Conservation (phyloP, 2,113 vertebrate species). For the Salminus brasiliensis region DNA sequence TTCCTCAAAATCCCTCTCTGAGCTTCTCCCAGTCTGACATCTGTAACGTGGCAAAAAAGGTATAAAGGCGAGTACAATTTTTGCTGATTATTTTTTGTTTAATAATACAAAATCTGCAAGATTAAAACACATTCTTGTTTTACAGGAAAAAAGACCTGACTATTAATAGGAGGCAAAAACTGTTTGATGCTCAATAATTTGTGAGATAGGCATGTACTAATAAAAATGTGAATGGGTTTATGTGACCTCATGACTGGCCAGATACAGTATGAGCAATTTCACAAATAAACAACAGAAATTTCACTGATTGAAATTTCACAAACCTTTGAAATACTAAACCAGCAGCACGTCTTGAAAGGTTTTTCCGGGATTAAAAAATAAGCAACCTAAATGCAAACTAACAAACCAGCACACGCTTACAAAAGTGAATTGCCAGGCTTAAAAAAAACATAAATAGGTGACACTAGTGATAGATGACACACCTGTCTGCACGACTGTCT, state of each 20-base stretch:
- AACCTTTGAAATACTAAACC: no score
- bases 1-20: conserved; percentile 28
- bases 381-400: no score
- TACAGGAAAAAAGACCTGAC: conserved; percentile 20
- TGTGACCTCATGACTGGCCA: not conserved
- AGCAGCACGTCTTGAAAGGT: no score
- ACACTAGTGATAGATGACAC: not conserved
- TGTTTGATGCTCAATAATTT: conserved; percentile 38
- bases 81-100: not conserved
- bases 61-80: not conserved
- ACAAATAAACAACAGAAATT: no score
- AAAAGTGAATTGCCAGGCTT: not conserved
- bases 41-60: conserved; percentile 11
- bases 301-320: no score
- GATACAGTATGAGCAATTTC: not conserved
- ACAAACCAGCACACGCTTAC: conserved; percentile 1
- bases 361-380: no score
- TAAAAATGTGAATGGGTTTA: conserved; percentile 18
- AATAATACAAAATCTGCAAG: conserved; percentile 42
- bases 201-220: conserved; percentile 42
- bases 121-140: conserved; percentile 9
- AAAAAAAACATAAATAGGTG: no score
- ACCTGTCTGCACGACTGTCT: not conserved
- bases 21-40: conserved; percentile 25
- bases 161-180: conserved; percentile 29